A percentile compares a stretch with the other conserved stretches of the same genome.
phyloP scores from a whole-genome alignment of 2,888 invertebrate species.

The Eledona agricola region DNA sequence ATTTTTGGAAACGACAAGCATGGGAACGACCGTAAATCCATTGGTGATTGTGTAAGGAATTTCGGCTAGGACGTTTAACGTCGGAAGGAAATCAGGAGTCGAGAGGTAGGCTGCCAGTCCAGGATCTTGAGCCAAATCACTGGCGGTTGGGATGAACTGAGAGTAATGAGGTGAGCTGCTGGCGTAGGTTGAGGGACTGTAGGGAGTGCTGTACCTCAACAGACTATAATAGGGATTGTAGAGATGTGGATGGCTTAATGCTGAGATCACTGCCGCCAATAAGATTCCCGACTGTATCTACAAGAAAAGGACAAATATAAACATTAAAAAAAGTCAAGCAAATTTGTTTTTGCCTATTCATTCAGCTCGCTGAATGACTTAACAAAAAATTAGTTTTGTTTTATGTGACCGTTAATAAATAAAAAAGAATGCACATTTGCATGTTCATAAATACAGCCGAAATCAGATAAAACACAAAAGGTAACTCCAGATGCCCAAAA shows the following conservation, averaged over 20 bases:
- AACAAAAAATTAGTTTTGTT: too few species aligned
- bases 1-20: slow-evolving; percentile 56
- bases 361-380: too few species aligned
- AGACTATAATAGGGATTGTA: slow-evolving; percentile 40
- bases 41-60: slow-evolving; percentile 54
- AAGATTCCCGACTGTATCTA: slow-evolving; percentile 17
- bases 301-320: slow-evolving; percentile 11
- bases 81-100: slow-evolving; percentile 45
- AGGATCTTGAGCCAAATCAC: slow-evolving; percentile 35
- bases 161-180: slow-evolving; percentile 33
- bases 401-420: too few species aligned
- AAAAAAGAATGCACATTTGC: too few species aligned
- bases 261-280: slow-evolving; percentile 3
- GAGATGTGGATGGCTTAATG: slow-evolving; percentile 26
- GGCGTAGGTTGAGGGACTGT: slow-evolving; percentile 31
- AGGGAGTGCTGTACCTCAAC: slow-evolving; percentile 34
- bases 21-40: slow-evolving; percentile 57
- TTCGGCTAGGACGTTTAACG: slow-evolving; percentile 57
- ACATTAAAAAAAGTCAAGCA: too few species aligned
- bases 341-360: too few species aligned
- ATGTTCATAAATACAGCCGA: too few species aligned
- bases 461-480: too few species aligned
- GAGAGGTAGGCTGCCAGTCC: slow-evolving; percentile 36
- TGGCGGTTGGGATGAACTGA: slow-evolving; percentile 30
- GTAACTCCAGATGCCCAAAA: too few species aligned